Conservation (phyloP, 2,797 vertebrate species). For the Chiloscyllium punctatum region DNA sequence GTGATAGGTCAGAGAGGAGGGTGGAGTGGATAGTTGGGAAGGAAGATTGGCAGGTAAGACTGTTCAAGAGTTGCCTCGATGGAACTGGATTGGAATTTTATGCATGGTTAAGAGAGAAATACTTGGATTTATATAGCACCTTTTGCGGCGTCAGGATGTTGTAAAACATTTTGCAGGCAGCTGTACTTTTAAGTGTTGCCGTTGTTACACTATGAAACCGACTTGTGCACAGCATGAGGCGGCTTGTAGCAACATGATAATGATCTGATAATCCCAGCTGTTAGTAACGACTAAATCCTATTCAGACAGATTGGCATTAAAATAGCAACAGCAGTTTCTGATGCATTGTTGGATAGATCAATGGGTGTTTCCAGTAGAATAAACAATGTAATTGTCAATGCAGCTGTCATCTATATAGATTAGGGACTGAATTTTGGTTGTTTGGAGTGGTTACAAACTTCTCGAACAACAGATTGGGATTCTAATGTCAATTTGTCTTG, state of each 20-base stretch:
- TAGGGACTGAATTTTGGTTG: neutral
- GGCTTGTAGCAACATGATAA: neutral
- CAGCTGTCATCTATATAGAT: neutral
- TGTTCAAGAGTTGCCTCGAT: neutral
- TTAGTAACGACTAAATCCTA: neutral
- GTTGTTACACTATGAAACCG: neutral
- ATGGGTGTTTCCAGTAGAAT: neutral
- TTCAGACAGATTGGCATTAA: neutral
- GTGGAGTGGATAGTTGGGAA: too few relatives aligned
- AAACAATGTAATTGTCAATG: neutral
- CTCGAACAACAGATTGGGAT: too few relatives aligned
- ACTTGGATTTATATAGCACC: neutral
- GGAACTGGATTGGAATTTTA: too few relatives aligned
- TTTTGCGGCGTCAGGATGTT: neutral
- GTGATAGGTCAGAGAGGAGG: too few relatives aligned
- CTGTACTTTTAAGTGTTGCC: neutral
- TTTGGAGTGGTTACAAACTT: neutral
- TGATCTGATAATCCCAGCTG: neutral
- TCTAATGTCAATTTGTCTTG: too few relatives aligned
- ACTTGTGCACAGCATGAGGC: neutral
- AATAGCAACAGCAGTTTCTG: neutral
- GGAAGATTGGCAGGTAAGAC: too few relatives aligned
- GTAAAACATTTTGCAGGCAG: neutral
- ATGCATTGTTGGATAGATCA: neutral
- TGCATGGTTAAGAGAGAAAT: neutral